Base-by-base conservation (phyloP, 2,113 vertebrate species). In the Lepus timidus region DNA sequence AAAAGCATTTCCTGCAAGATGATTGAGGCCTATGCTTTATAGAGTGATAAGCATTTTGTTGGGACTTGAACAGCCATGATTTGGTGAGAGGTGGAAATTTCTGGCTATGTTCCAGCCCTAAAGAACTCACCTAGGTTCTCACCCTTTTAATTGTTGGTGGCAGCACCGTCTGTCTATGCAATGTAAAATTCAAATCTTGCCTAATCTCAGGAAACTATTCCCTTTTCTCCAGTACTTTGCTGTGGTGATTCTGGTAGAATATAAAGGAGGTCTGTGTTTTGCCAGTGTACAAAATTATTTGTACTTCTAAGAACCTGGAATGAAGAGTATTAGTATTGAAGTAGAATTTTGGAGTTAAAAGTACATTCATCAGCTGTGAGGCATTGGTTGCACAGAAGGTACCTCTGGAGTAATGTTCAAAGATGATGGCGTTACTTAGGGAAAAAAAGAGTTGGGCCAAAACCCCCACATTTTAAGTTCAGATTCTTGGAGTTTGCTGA, bases 1-100 rank as follows among this genome's bases (percentile, higher is more conserved):
- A 9, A 7, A 23, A 84, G 20, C 22, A 14, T 62, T 91, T 88
- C 52, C 52, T 12, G 3, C 36, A 1, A 52, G 76, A 9, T 82
- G 55, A 9, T 33, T 27, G 29, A 9, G 67, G 39, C 62, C 78
- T 49, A 1, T 55, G 44, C n/a, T 80, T 90, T 70, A 33, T 78
- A 44, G 58, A 25, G 58, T 49, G 12, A 64, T 49, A 58, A 80
- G 33, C 58, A 36, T 83, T 95, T 88, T 78, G 33, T 75, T 62
- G 36, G n/a, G 76, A 84, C 36, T 17, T 62, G n/a, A 11, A 19
- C 49, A 58, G 39, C 65, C 20, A 80, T 76, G 71, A 51, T 75
- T 93, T 95, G 88, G 61, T 52, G 62, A 88, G 85, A 90, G 51
- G 61, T 88, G 8, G 74, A 79, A 74, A 62, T 88, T 92, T 81